Evolutionary conservation across 92 coral and sea anemone species (phyloP).

Genomic region (Isaurus tuberculatus): DNA sequence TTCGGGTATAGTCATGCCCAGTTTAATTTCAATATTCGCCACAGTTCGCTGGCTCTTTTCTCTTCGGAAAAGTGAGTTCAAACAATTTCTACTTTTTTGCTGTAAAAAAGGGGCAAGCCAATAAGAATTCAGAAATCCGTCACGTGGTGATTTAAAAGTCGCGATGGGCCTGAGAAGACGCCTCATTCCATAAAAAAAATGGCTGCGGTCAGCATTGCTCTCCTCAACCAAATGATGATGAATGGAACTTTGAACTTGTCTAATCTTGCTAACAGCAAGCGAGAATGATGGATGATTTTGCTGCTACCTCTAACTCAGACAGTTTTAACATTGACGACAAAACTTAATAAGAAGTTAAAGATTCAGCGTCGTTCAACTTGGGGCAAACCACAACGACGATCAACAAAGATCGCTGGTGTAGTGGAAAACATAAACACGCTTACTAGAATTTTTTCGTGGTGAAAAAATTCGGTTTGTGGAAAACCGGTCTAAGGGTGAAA

Average conservation of each 20-base stretch:
- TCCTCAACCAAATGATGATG: too few species aligned
- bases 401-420: too few species aligned
- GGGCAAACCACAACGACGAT: conserved; percentile 12
- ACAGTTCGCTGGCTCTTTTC: neutral
- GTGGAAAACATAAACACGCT: too few species aligned
- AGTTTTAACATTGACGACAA: conserved; percentile 3
- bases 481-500: neutral
- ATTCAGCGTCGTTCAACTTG: neutral
- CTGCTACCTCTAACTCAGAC: conserved; percentile 1
- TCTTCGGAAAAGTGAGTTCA: neutral
- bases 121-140: too few species aligned
- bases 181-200: neutral
- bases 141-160: too few species aligned
- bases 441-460: too few species aligned
- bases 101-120: neutral
- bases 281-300: conserved; percentile 2
- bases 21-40: neutral
- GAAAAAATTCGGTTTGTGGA: neutral
- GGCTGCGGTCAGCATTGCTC: neutral
- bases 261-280: conserved; percentile 3
- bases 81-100: neutral
- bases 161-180: too few species aligned
- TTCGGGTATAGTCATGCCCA: too few species aligned
- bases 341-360: neutral
- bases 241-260: too few species aligned